Conservation (phyloP, 2,888 invertebrate species). For the Platycnemis pennipes region DNA sequence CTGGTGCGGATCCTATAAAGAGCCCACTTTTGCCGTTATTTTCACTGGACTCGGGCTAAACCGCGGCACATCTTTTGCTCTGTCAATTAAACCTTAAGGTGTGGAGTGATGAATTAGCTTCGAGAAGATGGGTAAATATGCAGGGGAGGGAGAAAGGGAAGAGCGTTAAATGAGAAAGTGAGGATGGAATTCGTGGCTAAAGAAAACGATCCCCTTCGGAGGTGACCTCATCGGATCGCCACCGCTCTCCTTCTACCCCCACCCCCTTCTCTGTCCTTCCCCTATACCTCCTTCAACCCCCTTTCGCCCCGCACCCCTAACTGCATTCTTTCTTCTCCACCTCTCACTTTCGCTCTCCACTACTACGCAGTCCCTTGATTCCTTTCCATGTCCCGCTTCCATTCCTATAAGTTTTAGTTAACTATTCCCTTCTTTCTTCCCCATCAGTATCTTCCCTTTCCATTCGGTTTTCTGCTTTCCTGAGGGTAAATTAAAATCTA, state of each 20-base stretch:
- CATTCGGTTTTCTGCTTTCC: no score
- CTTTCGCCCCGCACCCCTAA: not conserved
- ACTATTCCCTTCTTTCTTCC: not conserved
- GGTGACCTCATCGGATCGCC: slow-evolving; percentile 62
- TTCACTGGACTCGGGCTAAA: no score
- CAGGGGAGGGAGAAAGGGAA: not conserved
- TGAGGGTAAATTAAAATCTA: no score
- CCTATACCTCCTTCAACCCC: not conserved
- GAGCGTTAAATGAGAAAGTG: not conserved
- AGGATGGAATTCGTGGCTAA: not conserved
- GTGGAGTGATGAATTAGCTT: not conserved
- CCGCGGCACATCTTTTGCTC: no score
- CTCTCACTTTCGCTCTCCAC: not conserved
- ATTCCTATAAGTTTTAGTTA: no score
- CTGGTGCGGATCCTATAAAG: no score
- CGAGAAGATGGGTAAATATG: not conserved
- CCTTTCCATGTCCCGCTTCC: not conserved
- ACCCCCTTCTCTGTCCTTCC: slow-evolving; percentile 28
- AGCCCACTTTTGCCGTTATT: no score
- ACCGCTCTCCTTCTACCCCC: slow-evolving; percentile 9
- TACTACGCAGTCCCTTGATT: not conserved
- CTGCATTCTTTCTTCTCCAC: not conserved
- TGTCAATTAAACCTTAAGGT: no score
- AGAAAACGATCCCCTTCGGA: not conserved
- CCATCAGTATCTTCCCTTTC: no score